Evolutionary conservation across 2,113 vertebrate species (phyloP).

Genomic region (Tinamus guttatus): DNA sequence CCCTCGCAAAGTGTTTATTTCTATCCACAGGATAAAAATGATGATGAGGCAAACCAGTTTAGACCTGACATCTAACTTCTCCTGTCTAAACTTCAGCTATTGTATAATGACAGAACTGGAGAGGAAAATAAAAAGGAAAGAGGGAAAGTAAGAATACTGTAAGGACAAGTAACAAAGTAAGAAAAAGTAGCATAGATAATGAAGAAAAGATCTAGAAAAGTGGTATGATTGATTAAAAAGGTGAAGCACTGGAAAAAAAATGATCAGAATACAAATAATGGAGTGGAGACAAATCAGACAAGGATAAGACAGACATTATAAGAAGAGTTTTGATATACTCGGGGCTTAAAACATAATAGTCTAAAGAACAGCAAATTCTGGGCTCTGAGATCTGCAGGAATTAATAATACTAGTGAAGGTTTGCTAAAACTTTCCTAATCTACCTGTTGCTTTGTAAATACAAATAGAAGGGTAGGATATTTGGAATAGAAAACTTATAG

Average conservation of each 20-base stretch:
- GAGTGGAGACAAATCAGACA: not conserved
- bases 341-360: not conserved
- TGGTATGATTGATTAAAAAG: not conserved
- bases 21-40: not conserved
- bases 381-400: not conserved
- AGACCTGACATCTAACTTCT: not conserved
- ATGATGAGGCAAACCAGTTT: not conserved
- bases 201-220: not conserved
- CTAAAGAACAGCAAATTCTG: not conserved
- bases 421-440: not conserved
- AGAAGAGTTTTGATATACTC: not conserved
- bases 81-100: not conserved
- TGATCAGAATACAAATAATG: not conserved
- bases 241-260: not conserved
- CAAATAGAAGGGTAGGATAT: not conserved
- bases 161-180: not conserved
- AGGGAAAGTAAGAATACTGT: not conserved
- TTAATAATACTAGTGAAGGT: not conserved
- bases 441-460: not conserved
- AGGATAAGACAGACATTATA: not conserved
- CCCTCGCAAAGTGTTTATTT: not conserved
- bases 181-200: not conserved
- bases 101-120: not conserved
- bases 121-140: fast-evolving
- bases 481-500: not conserved